These are phyloP conservation scores for Mellivora capensis DNA, from an alignment of 2,113 vertebrate genomes.

Conservation along the genomic window DNA sequence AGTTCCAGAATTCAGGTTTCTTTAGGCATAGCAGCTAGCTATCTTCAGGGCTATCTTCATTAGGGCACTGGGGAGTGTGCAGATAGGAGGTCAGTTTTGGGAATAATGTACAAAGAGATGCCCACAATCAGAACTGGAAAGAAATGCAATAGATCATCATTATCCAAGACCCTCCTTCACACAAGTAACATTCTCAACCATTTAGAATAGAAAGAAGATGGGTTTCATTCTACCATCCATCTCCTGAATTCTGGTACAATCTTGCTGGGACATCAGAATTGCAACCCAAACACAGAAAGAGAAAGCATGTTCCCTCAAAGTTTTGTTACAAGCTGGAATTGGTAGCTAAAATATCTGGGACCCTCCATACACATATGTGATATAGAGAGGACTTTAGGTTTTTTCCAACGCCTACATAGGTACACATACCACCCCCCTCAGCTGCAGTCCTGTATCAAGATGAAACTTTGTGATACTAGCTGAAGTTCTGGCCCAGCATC, in stretches of 20 bases:
- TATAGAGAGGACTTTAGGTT: neutral
- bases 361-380: neutral
- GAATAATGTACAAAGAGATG: neutral
- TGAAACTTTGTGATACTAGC: constrained; percentile 2
- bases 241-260: neutral
- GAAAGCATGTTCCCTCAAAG: neutral
- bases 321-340: neutral
- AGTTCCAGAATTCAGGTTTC: neutral
- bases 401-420: neutral
- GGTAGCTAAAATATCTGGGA: neutral
- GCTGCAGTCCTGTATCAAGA: neutral
- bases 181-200: neutral
- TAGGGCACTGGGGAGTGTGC: neutral
- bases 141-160: neutral
- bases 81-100: neutral
- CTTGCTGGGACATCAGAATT: neutral
- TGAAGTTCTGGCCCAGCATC: neutral
- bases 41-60: neutral
- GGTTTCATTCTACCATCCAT: neutral
- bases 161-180: neutral
- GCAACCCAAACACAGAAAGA: neutral
- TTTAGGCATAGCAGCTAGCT: neutral
- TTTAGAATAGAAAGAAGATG: neutral
- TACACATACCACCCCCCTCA: neutral
- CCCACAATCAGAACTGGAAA: neutral